Base-by-base conservation (phyloP, 1,140 invertebrate genomes). In the Piezodorus guildinii region DNA sequence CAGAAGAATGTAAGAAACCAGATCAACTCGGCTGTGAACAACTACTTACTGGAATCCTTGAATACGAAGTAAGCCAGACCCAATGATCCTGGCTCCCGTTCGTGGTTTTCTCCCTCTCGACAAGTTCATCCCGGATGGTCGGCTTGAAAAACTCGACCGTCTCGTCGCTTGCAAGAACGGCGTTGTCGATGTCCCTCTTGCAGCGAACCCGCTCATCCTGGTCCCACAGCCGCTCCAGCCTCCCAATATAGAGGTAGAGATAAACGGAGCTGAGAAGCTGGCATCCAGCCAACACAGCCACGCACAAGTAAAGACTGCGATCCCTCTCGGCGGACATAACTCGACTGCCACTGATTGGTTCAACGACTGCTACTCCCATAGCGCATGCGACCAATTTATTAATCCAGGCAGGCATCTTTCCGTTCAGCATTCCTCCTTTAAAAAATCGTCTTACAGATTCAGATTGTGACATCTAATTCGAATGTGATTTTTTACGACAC, bases 61-160 rank as follows among this genome's bases (percentile, higher is more conserved):
- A 87, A 69, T 87, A 87, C 67, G 85, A 85, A 21, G 86, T 87
- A 52, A 90, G 72, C 82, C 86, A 89, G 64, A 88, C 82, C 85
- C 86, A 87, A 34, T 82, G 81, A 68, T 85, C 67, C 27, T 39
- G 19, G 2, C 58, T 27, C 16, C 27, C 30, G 30, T 58, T 69
- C 62, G 43, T 62, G 46, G 16, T 68, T 65, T 6, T 44, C 62
- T 45, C 67, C 66, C 9, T 45, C 56, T 82, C 80, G 64, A 85
- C 82, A 2, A 84, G 70, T n/a, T 80, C 79, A 3, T 77, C 72
- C 60, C 80, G 74, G 69, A 83, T 77, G 72, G 83, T 84, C 2
- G 83, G 83, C 68, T 83, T 81, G 70, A 85, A 84, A 72, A 85
- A 86, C 66, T 85, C 83, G 0, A 84, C 81, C 64, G 81, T 76